phyloP scores from a whole-genome alignment of 2,888 invertebrate species.

The Drosophila acutilabella region DNA sequence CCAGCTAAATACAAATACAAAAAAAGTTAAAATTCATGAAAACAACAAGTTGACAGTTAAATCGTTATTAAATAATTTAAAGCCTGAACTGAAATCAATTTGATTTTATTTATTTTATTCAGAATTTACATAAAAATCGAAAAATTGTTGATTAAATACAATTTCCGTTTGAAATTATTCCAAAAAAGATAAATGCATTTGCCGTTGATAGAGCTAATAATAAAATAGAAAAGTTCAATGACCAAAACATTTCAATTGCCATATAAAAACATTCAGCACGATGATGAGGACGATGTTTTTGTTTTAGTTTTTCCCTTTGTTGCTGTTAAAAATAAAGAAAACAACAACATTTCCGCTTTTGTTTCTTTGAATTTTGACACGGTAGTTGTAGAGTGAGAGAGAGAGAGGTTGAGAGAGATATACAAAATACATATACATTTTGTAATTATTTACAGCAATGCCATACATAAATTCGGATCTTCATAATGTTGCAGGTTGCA shows the following conservation, averaged over 20 bases:
- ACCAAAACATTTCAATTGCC: slow-evolving; percentile 61
- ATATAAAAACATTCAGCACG: slow-evolving; percentile 36
- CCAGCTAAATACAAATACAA: not conserved
- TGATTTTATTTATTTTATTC: too few relatives aligned
- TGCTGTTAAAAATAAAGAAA: slow-evolving; percentile 72
- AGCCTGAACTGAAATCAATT: too few relatives aligned
- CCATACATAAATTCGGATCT: slow-evolving; percentile 31
- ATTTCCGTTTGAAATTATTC: not conserved
- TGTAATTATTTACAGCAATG: slow-evolving; percentile 18
- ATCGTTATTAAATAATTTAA: too few relatives aligned
- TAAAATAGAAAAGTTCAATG: slow-evolving; percentile 61
- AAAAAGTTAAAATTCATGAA: not conserved
- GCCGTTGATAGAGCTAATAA: slow-evolving; percentile 27
- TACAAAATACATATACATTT: slow-evolving; percentile 9
- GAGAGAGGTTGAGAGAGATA: not conserved
- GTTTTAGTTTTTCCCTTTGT: slow-evolving; percentile 65
- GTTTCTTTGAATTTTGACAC: slow-evolving; percentile 79
- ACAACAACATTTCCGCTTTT: slow-evolving; percentile 78
- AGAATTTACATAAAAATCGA: not conserved
- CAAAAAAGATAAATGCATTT: slow-evolving; percentile 5
- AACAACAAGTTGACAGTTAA: too few relatives aligned
- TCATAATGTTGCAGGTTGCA: slow-evolving; percentile 48
- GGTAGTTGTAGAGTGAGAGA: slow-evolving; percentile 42
- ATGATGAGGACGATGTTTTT: slow-evolving; percentile 38
- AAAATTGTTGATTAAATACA: not conserved